phyloP scores from a whole-genome alignment of 2,888 invertebrate genomes.

The Phrixothrix hirtus region DNA sequence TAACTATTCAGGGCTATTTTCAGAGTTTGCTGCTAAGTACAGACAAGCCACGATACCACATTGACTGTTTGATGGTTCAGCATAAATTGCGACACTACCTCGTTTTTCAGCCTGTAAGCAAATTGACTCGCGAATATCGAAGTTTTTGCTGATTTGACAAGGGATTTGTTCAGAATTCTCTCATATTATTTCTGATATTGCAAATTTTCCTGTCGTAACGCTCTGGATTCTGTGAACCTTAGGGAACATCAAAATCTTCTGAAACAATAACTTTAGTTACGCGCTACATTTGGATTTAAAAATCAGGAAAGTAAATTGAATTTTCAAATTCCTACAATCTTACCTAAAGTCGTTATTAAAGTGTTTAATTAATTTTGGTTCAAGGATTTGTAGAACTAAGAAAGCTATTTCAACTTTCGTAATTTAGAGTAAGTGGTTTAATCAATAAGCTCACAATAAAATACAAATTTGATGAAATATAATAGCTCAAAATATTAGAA shows the following conservation, averaged over 20 bases:
- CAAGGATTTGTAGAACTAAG: no score
- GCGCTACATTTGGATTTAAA: conserved; percentile 1
- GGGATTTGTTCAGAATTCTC: conserved; percentile 25
- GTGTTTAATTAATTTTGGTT: background rate
- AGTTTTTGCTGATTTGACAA: conserved; percentile 29
- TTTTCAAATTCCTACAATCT: background rate
- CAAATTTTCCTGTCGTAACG: conserved; percentile 16
- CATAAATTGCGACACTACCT: conserved; percentile 27
- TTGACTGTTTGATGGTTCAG: conserved; percentile 23
- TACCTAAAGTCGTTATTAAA: background rate
- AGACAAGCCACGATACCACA: conserved; percentile 12
- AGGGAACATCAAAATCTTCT: conserved; percentile 13
- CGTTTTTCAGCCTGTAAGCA: conserved; percentile 24
- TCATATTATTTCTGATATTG: conserved; percentile 25
- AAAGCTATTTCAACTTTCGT: no score
- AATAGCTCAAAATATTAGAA: no score
- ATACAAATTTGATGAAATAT: no score
- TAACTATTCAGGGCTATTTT: no score
- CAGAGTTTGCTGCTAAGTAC: no score
- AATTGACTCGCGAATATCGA: conserved; percentile 28
- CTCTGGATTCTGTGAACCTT: conserved; percentile 8
- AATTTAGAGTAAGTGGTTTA: no score
- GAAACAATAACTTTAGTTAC: conserved; percentile 15
- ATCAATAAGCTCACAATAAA: no score
- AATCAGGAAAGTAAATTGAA: conserved; percentile 4